phyloP scores from a whole-genome alignment of 2,888 invertebrate species.

The Drosophila pseudotalamancana region DNA sequence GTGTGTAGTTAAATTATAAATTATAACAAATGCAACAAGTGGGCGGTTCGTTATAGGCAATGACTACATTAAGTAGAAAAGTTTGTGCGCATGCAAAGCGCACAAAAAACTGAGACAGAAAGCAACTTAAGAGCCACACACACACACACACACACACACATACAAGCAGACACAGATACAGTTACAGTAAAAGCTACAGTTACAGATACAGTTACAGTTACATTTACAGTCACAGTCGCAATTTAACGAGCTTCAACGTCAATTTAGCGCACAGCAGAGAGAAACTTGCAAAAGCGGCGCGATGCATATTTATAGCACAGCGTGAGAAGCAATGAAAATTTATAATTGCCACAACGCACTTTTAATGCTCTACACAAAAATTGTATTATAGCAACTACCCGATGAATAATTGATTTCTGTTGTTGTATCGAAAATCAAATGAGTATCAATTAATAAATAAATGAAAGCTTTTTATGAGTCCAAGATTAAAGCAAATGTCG shows the following conservation, averaged over 20 bases:
- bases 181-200: not conserved
- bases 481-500: not conserved
- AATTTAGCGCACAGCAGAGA: constrained; percentile 29
- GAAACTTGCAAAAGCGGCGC: constrained; percentile 40
- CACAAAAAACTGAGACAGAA: constrained; percentile 51
- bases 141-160: constrained; percentile 5
- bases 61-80: constrained; percentile 37
- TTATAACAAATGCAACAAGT: constrained; percentile 67
- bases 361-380: constrained; percentile 21
- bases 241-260: constrained; percentile 47
- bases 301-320: constrained; percentile 53
- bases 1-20: constrained; percentile 53
- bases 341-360: constrained; percentile 16
- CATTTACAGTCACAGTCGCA: constrained; percentile 22
- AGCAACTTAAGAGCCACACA: not conserved
- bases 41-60: constrained; percentile 53
- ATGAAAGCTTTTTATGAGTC: constrained; percentile 3
- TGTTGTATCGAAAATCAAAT: not conserved
- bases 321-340: constrained; percentile 1
- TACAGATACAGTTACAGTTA: not conserved
- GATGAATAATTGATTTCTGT: too few relatives aligned
- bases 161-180: constrained; percentile 3
- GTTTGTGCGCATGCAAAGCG: constrained; percentile 45
- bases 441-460: not conserved
- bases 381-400: too few relatives aligned